Evolutionary conservation across 2,888 invertebrate genomes (phyloP), one percentile per base, ranked within the genome.

Genomic region (Scaptomyza reducta): DNA sequence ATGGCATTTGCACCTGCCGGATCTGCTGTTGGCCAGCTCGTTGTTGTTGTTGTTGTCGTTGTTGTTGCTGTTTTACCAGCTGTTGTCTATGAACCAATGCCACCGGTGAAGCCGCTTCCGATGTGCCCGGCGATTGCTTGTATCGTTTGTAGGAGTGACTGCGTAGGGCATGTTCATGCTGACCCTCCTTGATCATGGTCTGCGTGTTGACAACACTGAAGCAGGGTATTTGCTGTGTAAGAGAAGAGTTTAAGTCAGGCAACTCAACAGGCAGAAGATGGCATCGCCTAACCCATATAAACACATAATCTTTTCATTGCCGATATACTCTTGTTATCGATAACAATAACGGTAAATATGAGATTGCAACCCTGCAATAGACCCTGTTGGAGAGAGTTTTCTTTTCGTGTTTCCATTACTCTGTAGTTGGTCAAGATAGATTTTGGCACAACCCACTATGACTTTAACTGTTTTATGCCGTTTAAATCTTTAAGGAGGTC

Each of bases 171-270:
- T 72, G 77, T 59, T 89, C 58, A 2, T 13, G 25, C 3, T 61
- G 86, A 0, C 80, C 81, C 57, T 91, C 91, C 60, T 79, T 89
- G 59, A 90, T 79, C 71, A 89, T 89, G 59, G 87, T 88, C 42
- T 90, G 88, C 11, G 90, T 69, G 18, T 84, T 89, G 25, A 89
- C 77, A 16, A 90, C 79, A 35, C 84, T 89, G 40, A 91, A 89
- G 70, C 91, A 91, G 22, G 91, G 90, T 31, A 91, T 66, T 11
- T 88, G 90, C 90, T 91, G 72, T 6, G n/a, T 6, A 13, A 6
- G 2, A 35, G 22, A 14, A 44, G 1, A 9, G n/a, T 27, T 13
- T 18, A 14, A 16, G 11, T 1, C 4, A 9, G 6, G n/a, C 1
- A 44, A 13, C 33, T 11, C 33, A 13, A 33, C 3, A 31, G 31